Conservation (phyloP, 2,113 vertebrate genomes). For the Platycercus adscitus region DNA sequence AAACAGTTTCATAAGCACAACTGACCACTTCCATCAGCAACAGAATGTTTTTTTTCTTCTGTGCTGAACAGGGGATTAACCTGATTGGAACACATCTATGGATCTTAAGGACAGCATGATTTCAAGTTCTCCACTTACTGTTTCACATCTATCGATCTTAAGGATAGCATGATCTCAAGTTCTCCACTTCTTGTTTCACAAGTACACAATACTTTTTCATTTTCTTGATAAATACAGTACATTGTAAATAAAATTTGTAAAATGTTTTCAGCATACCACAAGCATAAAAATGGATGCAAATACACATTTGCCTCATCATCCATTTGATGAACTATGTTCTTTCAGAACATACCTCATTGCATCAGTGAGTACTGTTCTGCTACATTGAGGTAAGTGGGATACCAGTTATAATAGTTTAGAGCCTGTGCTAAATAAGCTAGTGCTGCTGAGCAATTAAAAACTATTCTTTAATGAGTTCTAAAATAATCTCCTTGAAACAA, state of each 20-base stretch:
- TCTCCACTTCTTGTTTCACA: neutral
- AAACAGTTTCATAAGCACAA: neutral
- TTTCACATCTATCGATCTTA: neutral
- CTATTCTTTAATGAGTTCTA: slow-evolving; percentile 5
- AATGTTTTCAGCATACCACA: neutral
- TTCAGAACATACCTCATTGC: neutral
- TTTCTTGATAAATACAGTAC: neutral
- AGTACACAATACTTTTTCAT: neutral
- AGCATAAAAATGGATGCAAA: neutral
- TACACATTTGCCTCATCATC: neutral
- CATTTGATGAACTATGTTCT: neutral
- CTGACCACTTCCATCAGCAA: neutral
- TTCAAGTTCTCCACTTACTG: neutral
- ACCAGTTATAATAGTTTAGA: neutral
- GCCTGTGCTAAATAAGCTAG: neutral
- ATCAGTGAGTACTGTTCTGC: neutral
- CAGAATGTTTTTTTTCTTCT: neutral
- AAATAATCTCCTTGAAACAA: neutral
- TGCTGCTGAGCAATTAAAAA: slow-evolving; percentile 16
- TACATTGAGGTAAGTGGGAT: neutral
- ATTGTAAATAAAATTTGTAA: neutral
- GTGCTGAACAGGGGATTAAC: neutral
- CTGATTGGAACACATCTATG: neutral
- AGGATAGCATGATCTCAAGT: neutral
- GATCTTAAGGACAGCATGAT: neutral